A percentile compares a stretch with the other conserved stretches of the same genome.
Evolutionary conservation across 2,888 invertebrate genomes (phyloP).

Genomic region (Ophioninae sp.): DNA sequence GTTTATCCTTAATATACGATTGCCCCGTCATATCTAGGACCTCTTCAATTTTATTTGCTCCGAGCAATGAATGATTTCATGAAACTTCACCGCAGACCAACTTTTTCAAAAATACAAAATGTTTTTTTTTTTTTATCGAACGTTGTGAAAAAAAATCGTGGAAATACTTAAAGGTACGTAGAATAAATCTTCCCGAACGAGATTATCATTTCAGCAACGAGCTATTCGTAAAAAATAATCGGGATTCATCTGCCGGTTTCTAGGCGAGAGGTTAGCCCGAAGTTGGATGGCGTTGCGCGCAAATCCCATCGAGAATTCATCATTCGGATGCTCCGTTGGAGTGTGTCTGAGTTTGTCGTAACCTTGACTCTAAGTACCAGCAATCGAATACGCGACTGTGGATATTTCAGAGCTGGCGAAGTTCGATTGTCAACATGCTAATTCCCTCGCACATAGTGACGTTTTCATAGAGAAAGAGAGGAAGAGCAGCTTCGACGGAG

Average conservation of each 20-base stretch:
- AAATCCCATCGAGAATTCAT: neutral
- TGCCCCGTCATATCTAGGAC: too few relatives aligned
- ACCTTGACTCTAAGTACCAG: neutral
- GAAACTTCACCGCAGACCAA: too few relatives aligned
- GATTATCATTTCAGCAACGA: neutral
- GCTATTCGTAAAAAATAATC: neutral
- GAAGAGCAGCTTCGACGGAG: slow-evolving; percentile 4
- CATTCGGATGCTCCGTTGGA: neutral
- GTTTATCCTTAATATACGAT: too few relatives aligned
- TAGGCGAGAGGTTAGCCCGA: neutral
- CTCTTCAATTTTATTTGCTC: too few relatives aligned
- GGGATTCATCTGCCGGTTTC: neutral
- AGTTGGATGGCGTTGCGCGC: neutral
- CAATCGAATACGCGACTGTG: slow-evolving; percentile 4
- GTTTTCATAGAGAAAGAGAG: neutral
- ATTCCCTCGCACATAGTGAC: neutral
- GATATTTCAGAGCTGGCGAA: slow-evolving; percentile 49
- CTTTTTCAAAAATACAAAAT: too few relatives aligned
- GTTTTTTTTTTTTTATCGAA: too few relatives aligned
- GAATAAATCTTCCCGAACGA: neutral
- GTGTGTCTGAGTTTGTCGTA: slow-evolving; percentile 7
- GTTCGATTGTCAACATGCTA: slow-evolving; percentile 62
- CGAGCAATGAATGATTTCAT: too few relatives aligned
- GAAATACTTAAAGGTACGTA: neutral
- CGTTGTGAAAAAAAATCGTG: neutral